These are phyloP conservation scores for Cecropterus lyciades DNA, from an alignment of 1,140 invertebrate species.

Conservation along the genomic window DNA sequence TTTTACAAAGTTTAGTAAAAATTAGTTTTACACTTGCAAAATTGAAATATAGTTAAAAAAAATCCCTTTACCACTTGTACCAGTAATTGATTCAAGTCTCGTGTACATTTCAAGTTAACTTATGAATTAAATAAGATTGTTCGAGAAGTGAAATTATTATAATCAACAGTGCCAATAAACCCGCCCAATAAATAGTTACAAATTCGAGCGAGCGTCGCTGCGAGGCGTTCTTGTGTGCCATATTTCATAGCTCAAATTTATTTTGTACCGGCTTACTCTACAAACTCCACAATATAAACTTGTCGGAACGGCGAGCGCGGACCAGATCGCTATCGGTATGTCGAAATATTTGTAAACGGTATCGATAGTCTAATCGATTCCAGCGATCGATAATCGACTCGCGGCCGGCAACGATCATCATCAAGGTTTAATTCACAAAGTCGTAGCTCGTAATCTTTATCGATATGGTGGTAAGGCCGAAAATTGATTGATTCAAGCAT, in stretches of 20 bases:
- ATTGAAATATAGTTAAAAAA: no score
- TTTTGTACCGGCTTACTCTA: constrained; percentile 8
- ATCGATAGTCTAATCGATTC: constrained; percentile 64
- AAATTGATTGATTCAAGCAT: neutral
- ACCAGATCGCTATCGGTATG: constrained; percentile 66
- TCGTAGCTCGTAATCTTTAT: constrained; percentile 4
- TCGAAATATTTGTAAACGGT: constrained; percentile 81
- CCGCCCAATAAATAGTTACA: neutral
- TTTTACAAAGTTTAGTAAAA: no score
- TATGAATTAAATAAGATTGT: constrained; percentile 1
- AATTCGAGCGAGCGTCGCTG: constrained; percentile 7
- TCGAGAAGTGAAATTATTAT: neutral
- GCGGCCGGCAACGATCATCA: constrained; percentile 49
- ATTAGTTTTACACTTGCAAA: no score
- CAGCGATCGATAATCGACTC: constrained; percentile 55
- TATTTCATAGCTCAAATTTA: constrained; percentile 26
- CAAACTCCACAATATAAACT: constrained; percentile 44
- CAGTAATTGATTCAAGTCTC: no score
- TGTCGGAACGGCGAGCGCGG: constrained; percentile 47
- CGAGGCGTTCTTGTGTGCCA: constrained; percentile 15
- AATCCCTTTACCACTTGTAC: no score
- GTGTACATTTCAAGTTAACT: neutral
- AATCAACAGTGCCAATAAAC: constrained; percentile 11
- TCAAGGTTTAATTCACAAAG: constrained; percentile 34
- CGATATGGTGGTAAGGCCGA: neutral